Conservation (phyloP, 2,888 invertebrate genomes). For the Gymnoscelis rufifasciata region DNA sequence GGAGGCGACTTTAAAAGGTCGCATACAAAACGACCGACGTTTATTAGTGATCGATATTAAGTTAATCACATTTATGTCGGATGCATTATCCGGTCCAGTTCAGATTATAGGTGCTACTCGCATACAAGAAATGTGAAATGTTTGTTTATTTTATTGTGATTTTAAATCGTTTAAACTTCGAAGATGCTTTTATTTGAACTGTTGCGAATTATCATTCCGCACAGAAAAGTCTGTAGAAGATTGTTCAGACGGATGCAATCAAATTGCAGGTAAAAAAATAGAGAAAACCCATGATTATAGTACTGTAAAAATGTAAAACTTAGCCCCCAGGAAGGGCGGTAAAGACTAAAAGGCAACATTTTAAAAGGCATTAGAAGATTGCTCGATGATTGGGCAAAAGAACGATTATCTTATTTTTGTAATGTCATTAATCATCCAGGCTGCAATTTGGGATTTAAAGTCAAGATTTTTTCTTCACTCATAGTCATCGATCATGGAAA, state of each 20-base stretch:
- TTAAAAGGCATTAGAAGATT: slow-evolving; percentile 19
- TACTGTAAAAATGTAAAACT: background rate
- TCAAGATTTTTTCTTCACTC: slow-evolving; percentile 11
- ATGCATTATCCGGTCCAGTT: too few species aligned
- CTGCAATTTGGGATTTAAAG: slow-evolving; percentile 20
- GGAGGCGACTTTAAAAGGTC: slow-evolving; percentile 2
- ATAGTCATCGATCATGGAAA: slow-evolving; percentile 18
- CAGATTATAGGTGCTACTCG: too few species aligned
- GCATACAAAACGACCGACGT: background rate
- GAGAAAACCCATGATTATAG: too few species aligned
- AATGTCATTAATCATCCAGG: slow-evolving; percentile 21
- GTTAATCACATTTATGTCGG: too few species aligned
- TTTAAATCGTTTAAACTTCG: too few species aligned
- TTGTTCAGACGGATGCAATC: too few species aligned
- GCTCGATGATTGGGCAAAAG: slow-evolving; percentile 15
- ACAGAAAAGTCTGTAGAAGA: too few species aligned
- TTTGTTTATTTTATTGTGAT: too few species aligned
- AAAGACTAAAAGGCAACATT: slow-evolving; percentile 8
- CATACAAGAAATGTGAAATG: too few species aligned
- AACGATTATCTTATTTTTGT: slow-evolving; percentile 21
- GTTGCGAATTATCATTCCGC: too few species aligned
- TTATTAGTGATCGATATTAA: background rate
- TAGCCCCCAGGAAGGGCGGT: slow-evolving; percentile 3
- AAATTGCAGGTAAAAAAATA: too few species aligned
- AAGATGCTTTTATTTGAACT: too few species aligned